Evolutionary conservation across 2,113 vertebrate species (phyloP), one percentile per base, ranked within the genome.

Genomic region (Crypturellus undulatus): DNA sequence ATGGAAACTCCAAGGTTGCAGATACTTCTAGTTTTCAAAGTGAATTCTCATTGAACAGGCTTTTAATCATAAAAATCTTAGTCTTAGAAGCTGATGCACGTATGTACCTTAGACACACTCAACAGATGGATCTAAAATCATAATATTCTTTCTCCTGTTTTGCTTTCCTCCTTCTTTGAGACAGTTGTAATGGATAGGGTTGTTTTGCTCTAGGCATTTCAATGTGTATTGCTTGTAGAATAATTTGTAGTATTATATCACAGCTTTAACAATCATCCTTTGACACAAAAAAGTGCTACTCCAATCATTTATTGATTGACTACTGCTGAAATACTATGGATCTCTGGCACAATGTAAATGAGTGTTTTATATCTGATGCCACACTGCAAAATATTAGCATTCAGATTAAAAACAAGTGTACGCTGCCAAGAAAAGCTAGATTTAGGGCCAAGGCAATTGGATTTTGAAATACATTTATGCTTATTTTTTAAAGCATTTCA

Each of bases 321-420:
- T 87, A 25, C 38, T 54, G 92, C 51, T 72, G 72, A 91, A 94
- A 85, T 82, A 18, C 17, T 85, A 34, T 63, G 79, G 87, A 72
- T 93, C 25, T 87, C 90, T 92, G 88, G 82, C 84, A 67, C 67
- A 79, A 80, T 70, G 79, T 84, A 96, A 96, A 96, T 95, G 65
- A 65, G 72, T 90, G 77, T 96, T 97, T 96, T 76, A 71, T 62
- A 96, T 95, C 95, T 94, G 93, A 80, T 94, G 89, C 90, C 79
- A 93, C 90, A 91, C 92, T 95, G 60, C 89, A 94, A 97, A 97
- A 97, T 96, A 97, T 96, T 97, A 97, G 82, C 94, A 96, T 95
- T 95, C 96, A 94, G 88, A 95, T 96, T 94, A 97, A 97, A 96
- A 94, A 96, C 91, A 97, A 96, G 88, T 81, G 72, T n/a, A 63